Conservation (phyloP, 2,113 vertebrate species). For the Mionectes macconnelli region DNA sequence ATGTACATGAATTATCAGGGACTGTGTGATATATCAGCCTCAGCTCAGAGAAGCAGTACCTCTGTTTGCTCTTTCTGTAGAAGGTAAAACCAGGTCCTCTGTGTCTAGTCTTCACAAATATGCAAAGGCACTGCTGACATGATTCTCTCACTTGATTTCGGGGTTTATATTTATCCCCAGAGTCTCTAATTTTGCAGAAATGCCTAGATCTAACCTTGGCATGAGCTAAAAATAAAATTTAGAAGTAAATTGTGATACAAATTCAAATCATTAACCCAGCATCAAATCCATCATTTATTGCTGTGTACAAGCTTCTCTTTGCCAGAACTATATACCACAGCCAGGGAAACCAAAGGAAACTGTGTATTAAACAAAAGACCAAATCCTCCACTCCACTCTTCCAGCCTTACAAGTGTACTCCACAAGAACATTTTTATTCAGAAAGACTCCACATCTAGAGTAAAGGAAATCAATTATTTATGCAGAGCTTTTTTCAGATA, state of each 20-base stretch:
- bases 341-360: neutral
- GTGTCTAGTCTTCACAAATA: neutral
- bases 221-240: neutral
- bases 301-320: neutral
- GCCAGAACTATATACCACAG: neutral
- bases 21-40: accelerated
- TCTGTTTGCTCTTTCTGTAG: neutral
- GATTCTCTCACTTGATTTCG: neutral
- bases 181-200: neutral
- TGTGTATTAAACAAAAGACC: accelerated
- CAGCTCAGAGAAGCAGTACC: neutral
- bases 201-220: neutral
- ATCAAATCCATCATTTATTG: neutral
- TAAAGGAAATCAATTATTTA: slow-evolving; percentile 61
- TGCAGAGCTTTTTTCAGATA: slow-evolving; percentile 9
- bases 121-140: neutral
- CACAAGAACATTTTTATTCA: neutral
- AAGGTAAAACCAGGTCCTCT: neutral
- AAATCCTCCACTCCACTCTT: neutral
- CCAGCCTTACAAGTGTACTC: neutral
- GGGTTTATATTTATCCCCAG: neutral
- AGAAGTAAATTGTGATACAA: neutral
- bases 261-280: neutral
- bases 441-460: neutral
- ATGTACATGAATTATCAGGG: neutral